These are phyloP conservation scores for Nomia melanderi DNA, from an alignment of 1,140 invertebrate species.

Conservation along the genomic window DNA sequence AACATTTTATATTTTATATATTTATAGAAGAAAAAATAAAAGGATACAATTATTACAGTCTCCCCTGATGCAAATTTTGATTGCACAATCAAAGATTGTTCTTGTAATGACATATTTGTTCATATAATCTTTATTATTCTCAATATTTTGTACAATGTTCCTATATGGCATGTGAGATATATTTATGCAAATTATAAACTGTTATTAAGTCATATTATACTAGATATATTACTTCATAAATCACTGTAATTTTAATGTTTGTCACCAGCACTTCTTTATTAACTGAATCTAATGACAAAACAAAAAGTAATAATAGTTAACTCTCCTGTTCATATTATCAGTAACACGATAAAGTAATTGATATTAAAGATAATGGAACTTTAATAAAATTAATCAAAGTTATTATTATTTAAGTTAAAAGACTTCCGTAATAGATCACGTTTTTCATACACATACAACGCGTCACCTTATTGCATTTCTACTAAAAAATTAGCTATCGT, in stretches of 20 bases:
- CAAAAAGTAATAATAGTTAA: background rate
- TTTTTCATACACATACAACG: background rate
- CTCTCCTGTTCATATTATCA: background rate
- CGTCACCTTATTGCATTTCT: conserved; percentile 25
- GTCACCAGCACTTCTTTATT: background rate
- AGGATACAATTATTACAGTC: conserved; percentile 82
- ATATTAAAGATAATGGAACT: background rate
- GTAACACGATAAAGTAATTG: background rate
- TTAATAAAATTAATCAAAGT: background rate
- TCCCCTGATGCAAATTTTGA: conserved; percentile 85
- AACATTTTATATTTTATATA: conserved; percentile 2
- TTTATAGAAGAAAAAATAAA: conserved; percentile 47
- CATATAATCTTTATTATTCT: background rate
- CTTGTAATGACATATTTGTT: conserved; percentile 50
- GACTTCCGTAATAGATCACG: background rate
- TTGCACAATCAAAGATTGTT: conserved; percentile 80
- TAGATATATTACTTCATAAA: background rate
- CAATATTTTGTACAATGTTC: conserved; percentile 7
- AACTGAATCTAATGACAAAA: background rate
- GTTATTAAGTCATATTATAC: background rate
- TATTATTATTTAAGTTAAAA: background rate
- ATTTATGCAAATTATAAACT: background rate
- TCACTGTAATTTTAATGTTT: background rate
- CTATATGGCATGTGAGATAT: background rate
- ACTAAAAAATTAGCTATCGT: background rate